Percentiles rank a stretch among this genome's conserved stretches.
Conservation (phyloP, 2,113 vertebrate species). For the Calidris pugnax region DNA sequence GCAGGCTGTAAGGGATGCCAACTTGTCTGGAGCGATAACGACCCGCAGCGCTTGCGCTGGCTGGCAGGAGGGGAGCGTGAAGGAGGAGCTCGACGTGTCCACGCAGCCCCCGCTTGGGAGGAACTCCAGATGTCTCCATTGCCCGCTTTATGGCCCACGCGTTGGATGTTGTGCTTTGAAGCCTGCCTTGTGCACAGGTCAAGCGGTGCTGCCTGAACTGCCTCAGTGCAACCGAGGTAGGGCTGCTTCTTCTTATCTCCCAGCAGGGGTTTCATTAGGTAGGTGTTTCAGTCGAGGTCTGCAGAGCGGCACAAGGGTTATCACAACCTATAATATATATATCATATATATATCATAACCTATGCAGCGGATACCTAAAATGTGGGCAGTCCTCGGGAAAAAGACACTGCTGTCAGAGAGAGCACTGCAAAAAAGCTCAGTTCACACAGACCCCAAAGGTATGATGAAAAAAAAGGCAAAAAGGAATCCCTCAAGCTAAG, state of each 20-base stretch:
- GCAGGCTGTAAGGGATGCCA: not conserved
- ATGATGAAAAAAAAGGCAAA: not conserved
- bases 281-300: not conserved
- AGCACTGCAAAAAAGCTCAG: not conserved
- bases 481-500: not conserved
- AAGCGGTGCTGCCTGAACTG: fast-evolving
- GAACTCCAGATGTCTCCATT: not conserved
- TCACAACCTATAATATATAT: not conserved
- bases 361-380: not conserved
- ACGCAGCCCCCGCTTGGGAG: not conserved
- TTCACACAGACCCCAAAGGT: not conserved
- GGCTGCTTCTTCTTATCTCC: fast-evolving
- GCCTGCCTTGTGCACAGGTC: not conserved
- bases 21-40: not conserved
- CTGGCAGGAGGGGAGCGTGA: not conserved
- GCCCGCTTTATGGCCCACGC: fast-evolving
- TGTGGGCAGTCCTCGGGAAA: not conserved
- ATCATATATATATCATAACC: too few species aligned
- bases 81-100: not conserved
- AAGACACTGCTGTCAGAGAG: not conserved
- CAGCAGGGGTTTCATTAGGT: not conserved
- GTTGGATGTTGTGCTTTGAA: not conserved
- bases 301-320: not conserved
- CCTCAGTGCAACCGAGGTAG: not conserved
- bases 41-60: not conserved